phyloP scores from a whole-genome alignment of 2,888 invertebrate genomes.

The Epinotia demarniana region DNA sequence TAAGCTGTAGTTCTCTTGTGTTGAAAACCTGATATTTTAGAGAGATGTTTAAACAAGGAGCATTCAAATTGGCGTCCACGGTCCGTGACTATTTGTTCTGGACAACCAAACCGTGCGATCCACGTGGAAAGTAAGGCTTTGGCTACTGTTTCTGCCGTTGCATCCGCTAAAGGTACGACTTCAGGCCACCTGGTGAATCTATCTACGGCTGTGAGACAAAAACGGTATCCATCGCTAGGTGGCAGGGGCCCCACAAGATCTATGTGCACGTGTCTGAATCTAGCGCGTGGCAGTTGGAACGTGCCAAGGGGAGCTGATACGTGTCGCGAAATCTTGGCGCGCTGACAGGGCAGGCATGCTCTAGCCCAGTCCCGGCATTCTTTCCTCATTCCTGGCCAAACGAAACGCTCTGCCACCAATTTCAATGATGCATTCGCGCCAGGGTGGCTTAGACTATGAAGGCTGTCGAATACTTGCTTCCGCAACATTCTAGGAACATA shows the following conservation, averaged over 20 bases:
- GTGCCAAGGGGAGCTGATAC: background rate
- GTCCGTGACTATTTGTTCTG: slow-evolving; percentile 52
- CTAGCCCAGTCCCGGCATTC: slow-evolving; percentile 1
- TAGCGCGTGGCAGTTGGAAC: background rate
- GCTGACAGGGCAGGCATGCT: background rate
- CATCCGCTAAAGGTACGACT: slow-evolving; percentile 54
- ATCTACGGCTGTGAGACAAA: background rate
- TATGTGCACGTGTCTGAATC: slow-evolving; percentile 30
- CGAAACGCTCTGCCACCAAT: slow-evolving; percentile 5
- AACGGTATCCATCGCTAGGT: slow-evolving; percentile 1
- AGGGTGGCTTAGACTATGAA: no score
- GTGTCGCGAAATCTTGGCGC: background rate
- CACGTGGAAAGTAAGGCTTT: slow-evolving; percentile 59
- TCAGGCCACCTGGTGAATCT: slow-evolving; percentile 58
- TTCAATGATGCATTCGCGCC: background rate
- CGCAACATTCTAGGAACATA: slow-evolving; percentile 18
- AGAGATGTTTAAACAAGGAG: slow-evolving; percentile 46
- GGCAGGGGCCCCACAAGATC: slow-evolving; percentile 28
- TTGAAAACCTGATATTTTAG: no score
- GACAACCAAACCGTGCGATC: slow-evolving; percentile 68
- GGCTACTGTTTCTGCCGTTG: slow-evolving; percentile 61
- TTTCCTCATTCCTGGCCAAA: slow-evolving; percentile 8
- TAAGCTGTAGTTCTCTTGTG: slow-evolving; percentile 50
- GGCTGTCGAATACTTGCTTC: no score
- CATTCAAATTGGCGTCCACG: slow-evolving; percentile 56